Percentiles rank a stretch among this genome's conserved stretches.
Evolutionary conservation across 2,888 invertebrate species (phyloP).

Genomic region (Drosophila testacea): DNA sequence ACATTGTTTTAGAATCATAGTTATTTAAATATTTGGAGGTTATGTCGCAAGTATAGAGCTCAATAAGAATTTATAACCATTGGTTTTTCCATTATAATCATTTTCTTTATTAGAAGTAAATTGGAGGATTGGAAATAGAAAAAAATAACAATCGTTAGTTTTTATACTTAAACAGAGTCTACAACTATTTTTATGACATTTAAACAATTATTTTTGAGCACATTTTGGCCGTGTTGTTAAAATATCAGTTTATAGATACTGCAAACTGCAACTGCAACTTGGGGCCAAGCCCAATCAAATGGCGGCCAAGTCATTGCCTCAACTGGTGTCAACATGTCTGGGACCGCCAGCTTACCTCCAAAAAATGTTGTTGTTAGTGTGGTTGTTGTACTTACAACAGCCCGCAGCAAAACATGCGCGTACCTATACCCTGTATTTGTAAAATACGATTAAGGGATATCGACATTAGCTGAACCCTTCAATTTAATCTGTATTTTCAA

Average conservation of each 20-base stretch:
- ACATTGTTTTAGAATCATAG: background rate
- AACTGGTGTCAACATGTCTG: constrained; percentile 80
- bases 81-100: constrained; percentile 1
- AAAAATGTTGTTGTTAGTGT: constrained; percentile 22
- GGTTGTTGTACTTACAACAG: constrained; percentile 40
- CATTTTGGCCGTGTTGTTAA: constrained; percentile 52
- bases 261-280: constrained; percentile 27
- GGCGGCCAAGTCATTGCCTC: constrained; percentile 51
- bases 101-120: background rate
- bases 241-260: constrained; percentile 62
- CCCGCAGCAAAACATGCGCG: constrained; percentile 61
- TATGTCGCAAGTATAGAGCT: background rate
- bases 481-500: background rate
- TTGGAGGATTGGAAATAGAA: background rate
- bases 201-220: constrained; percentile 76
- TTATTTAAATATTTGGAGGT: background rate
- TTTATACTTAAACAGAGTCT: background rate
- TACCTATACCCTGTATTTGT: constrained; percentile 34
- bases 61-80: background rate
- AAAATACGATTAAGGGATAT: background rate
- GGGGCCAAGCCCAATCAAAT: constrained; percentile 53
- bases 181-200: constrained; percentile 73
- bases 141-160: constrained; percentile 1
- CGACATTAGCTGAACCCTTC: background rate
- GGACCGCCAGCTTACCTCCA: constrained; percentile 56